Evolutionary conservation across 2,797 vertebrate species (phyloP).

Genomic region (Naso thynnoides): DNA sequence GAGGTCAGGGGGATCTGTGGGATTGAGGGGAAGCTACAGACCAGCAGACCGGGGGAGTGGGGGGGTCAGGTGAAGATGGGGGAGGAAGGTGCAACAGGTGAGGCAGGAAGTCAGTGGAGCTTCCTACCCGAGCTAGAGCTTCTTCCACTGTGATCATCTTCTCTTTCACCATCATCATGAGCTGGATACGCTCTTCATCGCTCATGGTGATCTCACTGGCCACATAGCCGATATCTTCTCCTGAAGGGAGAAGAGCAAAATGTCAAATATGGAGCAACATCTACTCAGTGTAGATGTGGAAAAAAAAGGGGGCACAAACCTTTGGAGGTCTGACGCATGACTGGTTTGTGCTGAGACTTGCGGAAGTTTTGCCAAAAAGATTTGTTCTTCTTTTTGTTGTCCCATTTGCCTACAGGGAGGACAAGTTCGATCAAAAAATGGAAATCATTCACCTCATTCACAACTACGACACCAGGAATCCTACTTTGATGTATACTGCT

Average conservation of each 20-base stretch:
- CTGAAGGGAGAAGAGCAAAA: slow-evolving; percentile 69
- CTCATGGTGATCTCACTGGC: slow-evolving; percentile 99
- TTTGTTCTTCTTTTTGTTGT: slow-evolving; percentile 99
- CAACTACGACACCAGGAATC: too few relatives aligned
- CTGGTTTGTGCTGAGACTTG: slow-evolving; percentile 92
- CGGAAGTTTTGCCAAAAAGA: slow-evolving; percentile 99
- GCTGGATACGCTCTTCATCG: slow-evolving; percentile 96
- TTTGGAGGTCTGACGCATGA: slow-evolving; percentile 94
- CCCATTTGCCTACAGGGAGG: slow-evolving; percentile 90
- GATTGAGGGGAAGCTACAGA: slow-evolving; percentile 28
- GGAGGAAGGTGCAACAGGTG: neutral
- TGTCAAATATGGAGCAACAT: slow-evolving; percentile 10
- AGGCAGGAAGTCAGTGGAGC: neutral
- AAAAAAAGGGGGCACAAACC: slow-evolving; percentile 79
- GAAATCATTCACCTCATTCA: neutral
- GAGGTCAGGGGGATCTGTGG: slow-evolving; percentile 24
- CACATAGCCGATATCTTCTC: slow-evolving; percentile 96
- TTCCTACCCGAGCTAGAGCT: slow-evolving; percentile 94
- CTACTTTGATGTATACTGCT: too few relatives aligned
- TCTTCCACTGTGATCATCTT: slow-evolving; percentile 99
- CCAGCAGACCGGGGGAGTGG: neutral
- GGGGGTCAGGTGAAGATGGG: neutral
- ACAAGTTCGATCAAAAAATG: slow-evolving; percentile 1
- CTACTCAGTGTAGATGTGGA: accelerated
- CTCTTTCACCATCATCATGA: slow-evolving; percentile 99